Evolutionary conservation across 2,797 vertebrate species (phyloP).

Genomic region (Pseudotriccus pelzelni): DNA sequence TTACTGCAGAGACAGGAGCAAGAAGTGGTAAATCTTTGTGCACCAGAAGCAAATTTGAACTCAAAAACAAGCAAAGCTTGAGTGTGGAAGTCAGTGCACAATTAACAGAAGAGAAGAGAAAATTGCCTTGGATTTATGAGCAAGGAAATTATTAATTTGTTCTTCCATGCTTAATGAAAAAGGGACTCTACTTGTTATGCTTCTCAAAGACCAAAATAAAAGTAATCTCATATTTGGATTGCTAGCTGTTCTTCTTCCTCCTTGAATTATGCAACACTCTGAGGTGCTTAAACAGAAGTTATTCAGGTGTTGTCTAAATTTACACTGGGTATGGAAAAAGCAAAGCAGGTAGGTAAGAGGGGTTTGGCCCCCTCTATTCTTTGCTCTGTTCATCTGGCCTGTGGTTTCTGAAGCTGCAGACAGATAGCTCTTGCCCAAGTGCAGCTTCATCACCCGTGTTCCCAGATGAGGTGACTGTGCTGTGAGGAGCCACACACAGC

Average conservation of each 20-base stretch:
- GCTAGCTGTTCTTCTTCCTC: background rate
- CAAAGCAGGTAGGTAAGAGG: background rate
- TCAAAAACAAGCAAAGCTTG: background rate
- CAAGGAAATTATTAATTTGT: background rate
- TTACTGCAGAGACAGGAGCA: background rate
- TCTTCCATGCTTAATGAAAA: background rate
- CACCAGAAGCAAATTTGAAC: background rate
- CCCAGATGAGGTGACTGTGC: background rate
- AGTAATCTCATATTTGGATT: background rate
- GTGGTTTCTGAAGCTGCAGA: background rate
- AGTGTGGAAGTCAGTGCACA: background rate
- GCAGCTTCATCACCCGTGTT: background rate
- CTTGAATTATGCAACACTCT: background rate
- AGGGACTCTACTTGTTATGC: background rate
- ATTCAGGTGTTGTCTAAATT: background rate
- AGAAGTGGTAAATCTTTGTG: background rate
- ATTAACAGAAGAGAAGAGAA: background rate
- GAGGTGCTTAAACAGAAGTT: background rate
- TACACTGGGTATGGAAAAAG: background rate
- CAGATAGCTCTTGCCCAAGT: background rate
- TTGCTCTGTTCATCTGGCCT: background rate
- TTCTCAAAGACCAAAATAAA: background rate
- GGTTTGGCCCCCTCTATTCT: background rate
- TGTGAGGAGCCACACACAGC: fast-evolving
- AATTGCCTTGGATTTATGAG: background rate